phyloP scores from a whole-genome alignment of 1,140 invertebrate genomes.

The Neodiprion virginianus region DNA sequence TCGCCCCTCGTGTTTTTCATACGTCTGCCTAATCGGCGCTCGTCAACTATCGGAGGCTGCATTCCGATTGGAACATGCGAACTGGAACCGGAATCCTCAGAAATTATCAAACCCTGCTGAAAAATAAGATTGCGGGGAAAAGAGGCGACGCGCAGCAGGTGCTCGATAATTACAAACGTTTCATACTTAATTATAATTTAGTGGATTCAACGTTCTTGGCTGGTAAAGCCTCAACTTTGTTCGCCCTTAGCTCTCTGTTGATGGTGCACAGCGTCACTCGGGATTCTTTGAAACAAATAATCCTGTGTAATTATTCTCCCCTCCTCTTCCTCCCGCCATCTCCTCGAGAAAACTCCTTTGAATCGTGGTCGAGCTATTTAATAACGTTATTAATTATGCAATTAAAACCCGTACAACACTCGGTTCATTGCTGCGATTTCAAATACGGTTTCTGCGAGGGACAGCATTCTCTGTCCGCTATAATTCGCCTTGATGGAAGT shows the following conservation, averaged over 20 bases:
- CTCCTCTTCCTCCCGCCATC: background rate
- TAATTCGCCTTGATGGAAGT: too few species aligned
- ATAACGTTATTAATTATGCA: conserved; percentile 53
- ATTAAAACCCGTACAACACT: conserved; percentile 2
- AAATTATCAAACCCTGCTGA: background rate
- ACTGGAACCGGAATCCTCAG: too few species aligned
- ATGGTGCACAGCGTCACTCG: conserved; percentile 27
- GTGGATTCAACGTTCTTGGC: conserved; percentile 10
- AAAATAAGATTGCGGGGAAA: conserved; percentile 21
- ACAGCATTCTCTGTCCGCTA: too few species aligned
- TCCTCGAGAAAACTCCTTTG: conserved; percentile 22
- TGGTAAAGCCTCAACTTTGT: background rate
- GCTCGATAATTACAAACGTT: conserved; percentile 55
- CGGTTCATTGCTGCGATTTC: background rate
- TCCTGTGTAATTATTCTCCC: conserved; percentile 53
- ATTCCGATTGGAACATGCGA: too few species aligned
- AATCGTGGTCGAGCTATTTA: conserved; percentile 45
- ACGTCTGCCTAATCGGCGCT: too few species aligned
- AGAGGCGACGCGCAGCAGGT: conserved; percentile 38
- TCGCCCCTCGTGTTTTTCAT: too few species aligned
- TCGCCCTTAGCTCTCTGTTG: background rate
- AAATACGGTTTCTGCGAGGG: too few species aligned
- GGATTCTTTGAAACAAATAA: conserved; percentile 44
- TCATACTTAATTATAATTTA: conserved; percentile 59
- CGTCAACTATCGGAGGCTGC: too few species aligned